Conservation (phyloP, 2,113 vertebrate species). For the Triplophysa dalaica region DNA sequence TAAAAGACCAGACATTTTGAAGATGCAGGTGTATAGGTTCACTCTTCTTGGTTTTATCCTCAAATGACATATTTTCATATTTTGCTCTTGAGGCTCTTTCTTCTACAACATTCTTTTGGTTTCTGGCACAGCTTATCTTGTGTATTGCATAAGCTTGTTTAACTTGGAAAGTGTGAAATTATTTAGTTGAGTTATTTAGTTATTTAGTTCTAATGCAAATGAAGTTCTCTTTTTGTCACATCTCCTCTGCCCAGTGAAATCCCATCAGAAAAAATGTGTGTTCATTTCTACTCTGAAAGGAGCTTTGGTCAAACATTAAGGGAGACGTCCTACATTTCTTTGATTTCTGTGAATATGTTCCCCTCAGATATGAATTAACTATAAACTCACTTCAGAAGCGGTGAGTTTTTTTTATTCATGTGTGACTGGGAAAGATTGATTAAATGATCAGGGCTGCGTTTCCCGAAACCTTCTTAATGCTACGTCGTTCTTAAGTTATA, state of each 20-base stretch:
- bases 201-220: constrained; percentile 11
- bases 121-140: background rate
- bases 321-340: background rate
- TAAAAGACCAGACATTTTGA: background rate
- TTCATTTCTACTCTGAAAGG: background rate
- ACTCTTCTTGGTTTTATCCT: constrained; percentile 11
- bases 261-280: background rate
- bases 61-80: background rate
- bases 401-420: no score
- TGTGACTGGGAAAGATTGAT: no score
- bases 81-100: background rate
- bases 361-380: background rate
- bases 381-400: background rate
- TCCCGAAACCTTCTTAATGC: no score
- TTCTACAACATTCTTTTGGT: background rate
- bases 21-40: background rate
- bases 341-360: background rate
- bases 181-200: no score
- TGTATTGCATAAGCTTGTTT: constrained; percentile 1
- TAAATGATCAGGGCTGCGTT: no score
- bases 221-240: background rate
- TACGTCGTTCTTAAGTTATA: no score
- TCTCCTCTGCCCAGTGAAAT: background rate
- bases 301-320: background rate
- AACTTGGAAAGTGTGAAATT: background rate